Percentiles rank a stretch among this genome's conserved stretches.
Evolutionary conservation across 2,797 vertebrate species (phyloP).

Genomic region (Lepidocolaptes lacrymiger): DNA sequence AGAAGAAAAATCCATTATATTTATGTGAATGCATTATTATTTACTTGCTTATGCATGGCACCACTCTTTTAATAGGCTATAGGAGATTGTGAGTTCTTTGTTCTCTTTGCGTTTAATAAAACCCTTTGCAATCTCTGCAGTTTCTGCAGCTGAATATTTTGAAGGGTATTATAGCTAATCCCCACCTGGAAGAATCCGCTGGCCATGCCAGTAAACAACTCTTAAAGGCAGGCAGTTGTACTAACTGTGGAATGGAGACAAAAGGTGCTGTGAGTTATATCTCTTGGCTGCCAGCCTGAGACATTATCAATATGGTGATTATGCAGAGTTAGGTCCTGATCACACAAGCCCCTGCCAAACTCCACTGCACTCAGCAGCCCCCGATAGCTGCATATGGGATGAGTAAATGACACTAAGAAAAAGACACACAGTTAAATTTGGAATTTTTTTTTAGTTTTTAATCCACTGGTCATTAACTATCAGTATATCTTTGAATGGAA

Average conservation of each 20-base stretch:
- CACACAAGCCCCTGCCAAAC: background rate
- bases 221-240: background rate
- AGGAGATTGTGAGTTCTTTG: slow-evolving; percentile 5
- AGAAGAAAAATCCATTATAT: slow-evolving; percentile 42
- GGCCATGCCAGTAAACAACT: background rate
- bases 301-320: background rate
- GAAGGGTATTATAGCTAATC: background rate
- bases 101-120: background rate
- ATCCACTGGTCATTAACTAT: background rate
- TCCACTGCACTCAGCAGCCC: background rate
- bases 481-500: background rate
- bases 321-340: background rate
- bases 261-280: background rate
- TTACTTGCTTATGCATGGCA: slow-evolving; percentile 45
- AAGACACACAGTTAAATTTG: background rate
- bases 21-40: slow-evolving; percentile 40
- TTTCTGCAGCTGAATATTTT: slow-evolving; percentile 26
- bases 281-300: background rate
- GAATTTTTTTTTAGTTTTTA: background rate
- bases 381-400: background rate
- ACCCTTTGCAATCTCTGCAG: background rate
- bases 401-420: background rate
- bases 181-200: background rate
- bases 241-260: background rate
- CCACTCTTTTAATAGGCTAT: background rate